phyloP scores from a whole-genome alignment of 2,888 invertebrate genomes.

The Imbricaverruca yamaguchii region DNA sequence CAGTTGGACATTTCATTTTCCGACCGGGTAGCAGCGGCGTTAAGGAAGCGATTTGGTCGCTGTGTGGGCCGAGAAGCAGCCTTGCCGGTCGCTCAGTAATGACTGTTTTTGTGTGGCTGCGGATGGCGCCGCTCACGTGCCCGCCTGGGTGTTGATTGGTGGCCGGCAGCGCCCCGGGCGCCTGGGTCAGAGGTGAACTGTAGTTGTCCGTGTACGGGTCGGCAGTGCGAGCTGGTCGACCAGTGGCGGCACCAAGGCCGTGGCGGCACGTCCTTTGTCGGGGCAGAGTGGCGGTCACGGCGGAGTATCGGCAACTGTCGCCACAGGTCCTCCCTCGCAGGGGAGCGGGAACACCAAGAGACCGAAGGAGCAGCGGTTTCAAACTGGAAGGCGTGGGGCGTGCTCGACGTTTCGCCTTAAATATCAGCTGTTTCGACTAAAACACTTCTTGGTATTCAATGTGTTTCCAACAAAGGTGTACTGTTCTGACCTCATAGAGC shows the following conservation, averaged over 20 bases:
- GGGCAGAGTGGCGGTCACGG: too few species aligned
- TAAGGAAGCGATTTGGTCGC: not conserved
- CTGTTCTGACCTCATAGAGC: too few species aligned
- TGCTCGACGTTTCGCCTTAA: too few species aligned
- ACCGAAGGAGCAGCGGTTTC: too few species aligned
- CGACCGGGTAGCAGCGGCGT: not conserved
- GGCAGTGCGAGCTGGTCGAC: not conserved
- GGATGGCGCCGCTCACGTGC: not conserved
- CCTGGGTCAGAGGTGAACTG: not conserved
- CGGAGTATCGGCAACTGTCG: too few species aligned
- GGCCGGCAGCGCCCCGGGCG: not conserved
- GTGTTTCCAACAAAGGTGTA: too few species aligned
- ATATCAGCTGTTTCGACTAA: too few species aligned
- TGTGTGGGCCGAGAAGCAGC: not conserved
- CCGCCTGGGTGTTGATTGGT: not conserved
- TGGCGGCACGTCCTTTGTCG: not conserved
- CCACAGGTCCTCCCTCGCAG: too few species aligned
- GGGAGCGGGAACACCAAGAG: too few species aligned
- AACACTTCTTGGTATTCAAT: too few species aligned
- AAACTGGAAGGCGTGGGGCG: too few species aligned
- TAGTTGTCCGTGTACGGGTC: too few species aligned
- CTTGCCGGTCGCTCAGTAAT: not conserved
- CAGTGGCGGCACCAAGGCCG: not conserved
- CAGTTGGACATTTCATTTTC: conserved; percentile 2
- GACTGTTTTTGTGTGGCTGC: not conserved